Evolutionary conservation across 2,113 vertebrate species (phyloP), one percentile per base, ranked within the genome.

Genomic region (Apistogramma diplotaenia): DNA sequence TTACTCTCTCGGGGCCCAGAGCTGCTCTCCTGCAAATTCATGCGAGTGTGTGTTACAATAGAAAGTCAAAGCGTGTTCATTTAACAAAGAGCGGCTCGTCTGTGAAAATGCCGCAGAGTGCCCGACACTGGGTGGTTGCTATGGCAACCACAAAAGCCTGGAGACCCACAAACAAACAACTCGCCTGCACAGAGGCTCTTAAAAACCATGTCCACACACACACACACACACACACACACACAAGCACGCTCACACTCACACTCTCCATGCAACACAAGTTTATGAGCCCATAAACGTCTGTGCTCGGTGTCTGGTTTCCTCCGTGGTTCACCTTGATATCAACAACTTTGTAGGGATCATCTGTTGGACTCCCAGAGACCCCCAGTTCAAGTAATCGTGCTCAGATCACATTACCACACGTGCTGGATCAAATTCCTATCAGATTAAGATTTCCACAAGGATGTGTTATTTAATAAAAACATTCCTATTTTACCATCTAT

Each of bases 91-190:
- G 53, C 2, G 71, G 29, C 85, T 85, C 74, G 23, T 80, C 81
- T 78, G 87, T 87, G 89, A 88, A 94, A 93, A 93, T 89, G 86
- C 89, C 57, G 85, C 89, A 91, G 89, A 88, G 78, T 74, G 40
- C 75, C 82, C 13, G 56, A 85, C 83, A 51, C 83, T 60, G 83
- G 46, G 29, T 1, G 57, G 94, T 94, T 90, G 62, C 92, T 61
- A 87, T 89, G 87, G 61, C 91, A 89, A 95, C 93, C 77, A 54
- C 54, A 19, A 76, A 91, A 83, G 92, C 87, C 86, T 31, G 57
- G 85, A 89, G 84, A 90, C 82, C 85, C 53, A 76, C 90, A 93
- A 94, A 93, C 92, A 93, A 93, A 90, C 91, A 85, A 84, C 55
- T 77, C 18, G 77, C 61, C 78, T 23, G 74, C 73, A 18, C 37